Evolutionary conservation across 2,888 invertebrate genomes (phyloP), one percentile per base, ranked within the genome.

Genomic region (Yponomeuta malinellus): DNA sequence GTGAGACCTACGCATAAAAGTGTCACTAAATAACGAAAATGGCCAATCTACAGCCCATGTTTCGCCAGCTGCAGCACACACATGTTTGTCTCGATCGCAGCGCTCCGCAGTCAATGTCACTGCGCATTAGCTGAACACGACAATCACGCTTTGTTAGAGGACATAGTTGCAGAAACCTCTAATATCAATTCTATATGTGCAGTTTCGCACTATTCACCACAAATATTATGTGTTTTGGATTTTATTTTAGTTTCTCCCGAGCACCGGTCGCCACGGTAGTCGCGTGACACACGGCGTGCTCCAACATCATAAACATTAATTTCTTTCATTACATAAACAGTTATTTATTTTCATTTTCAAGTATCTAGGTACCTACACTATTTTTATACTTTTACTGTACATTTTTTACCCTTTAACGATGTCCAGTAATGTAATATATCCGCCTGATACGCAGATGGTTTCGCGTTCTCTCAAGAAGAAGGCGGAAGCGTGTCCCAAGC

Each of bases 381-480:
- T 59, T 59, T 59, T 3, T 52, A 59, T 15, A 12, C 15, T 59
- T 59, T 15, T 59, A 4, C 3, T 15, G 12, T 59, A 4, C 15
- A 59, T 59, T 15, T 15, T 1, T 15, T 59, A 15, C 15, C 52
- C 52, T 3, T 43, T 43, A 43, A 43, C 4, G 15, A 59, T 15
- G 4, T 15, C 3, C 52, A 59, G 52, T 15, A 15, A 2, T 59
- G 2, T 15, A 15, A 15, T 5, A 59, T 59, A 15, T 59, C 15
- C 15, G 12, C 52, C 15, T 15, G 15, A 12, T 15, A 76, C 82
- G 75, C 92, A 98, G 98, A 98, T 95, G 99, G 99, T 75, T 99
- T 97, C 93, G 99, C 99, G 77, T 99, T 99, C 93, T 99, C 99
- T 67, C 99, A 99, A 95, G 99, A 99, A 93, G 99, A 99, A 93